These are phyloP conservation scores for Drosophila kanapiae DNA, from an alignment of 1,140 invertebrate species.

Conservation along the genomic window DNA sequence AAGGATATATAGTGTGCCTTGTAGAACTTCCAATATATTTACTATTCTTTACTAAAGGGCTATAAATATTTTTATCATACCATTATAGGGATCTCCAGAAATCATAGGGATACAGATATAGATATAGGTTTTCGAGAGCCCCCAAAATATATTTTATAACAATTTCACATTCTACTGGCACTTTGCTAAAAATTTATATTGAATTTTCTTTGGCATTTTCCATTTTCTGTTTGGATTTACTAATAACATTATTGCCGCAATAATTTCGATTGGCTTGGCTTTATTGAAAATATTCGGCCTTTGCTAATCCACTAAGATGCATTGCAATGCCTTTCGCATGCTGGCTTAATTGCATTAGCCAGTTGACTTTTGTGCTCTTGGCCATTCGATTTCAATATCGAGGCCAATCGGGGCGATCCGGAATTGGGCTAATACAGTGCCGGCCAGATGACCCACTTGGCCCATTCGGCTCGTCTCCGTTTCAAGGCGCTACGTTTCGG, in stretches of 20 bases:
- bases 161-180: too few relatives aligned
- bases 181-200: too few relatives aligned
- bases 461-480: not conserved
- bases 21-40: too few relatives aligned
- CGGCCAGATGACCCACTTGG: conserved; percentile 45
- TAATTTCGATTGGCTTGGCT: not conserved
- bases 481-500: not conserved
- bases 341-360: conserved; percentile 20
- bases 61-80: too few relatives aligned
- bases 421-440: conserved; percentile 42
- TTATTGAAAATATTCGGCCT: not conserved
- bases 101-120: too few relatives aligned
- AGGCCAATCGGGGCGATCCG: conserved; percentile 29
- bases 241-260: not conserved
- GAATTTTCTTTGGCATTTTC: too few relatives aligned
- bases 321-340: not conserved
- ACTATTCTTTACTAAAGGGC: too few relatives aligned
- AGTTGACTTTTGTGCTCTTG: conserved; percentile 31
- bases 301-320: not conserved
- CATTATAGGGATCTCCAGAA: too few relatives aligned
- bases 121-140: too few relatives aligned
- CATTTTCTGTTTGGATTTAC: too few relatives aligned
- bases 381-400: conserved; percentile 11
- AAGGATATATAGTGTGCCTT: too few relatives aligned
- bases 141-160: too few relatives aligned